Conservation (phyloP, 2,888 invertebrate genomes). For the Drosophila fungiperda region DNA sequence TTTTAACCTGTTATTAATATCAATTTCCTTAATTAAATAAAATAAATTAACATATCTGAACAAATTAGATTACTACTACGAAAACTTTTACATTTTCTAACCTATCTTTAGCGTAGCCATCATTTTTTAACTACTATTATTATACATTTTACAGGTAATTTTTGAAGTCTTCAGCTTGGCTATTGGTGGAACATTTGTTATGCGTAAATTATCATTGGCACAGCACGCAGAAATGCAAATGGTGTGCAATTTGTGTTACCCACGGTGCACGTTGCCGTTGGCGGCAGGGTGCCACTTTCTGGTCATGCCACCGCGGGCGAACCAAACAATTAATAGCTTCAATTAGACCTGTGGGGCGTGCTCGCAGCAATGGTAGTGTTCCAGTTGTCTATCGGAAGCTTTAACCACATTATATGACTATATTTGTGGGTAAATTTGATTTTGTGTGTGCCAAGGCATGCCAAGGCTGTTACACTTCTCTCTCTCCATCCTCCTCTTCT, state of each 20-base stretch:
- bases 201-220: slow-evolving; percentile 64
- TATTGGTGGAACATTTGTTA: slow-evolving; percentile 36
- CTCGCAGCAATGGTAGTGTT: slow-evolving; percentile 41
- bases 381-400: slow-evolving; percentile 78
- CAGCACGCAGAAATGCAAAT: slow-evolving; percentile 49
- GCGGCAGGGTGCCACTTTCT: slow-evolving; percentile 42
- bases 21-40: not conserved
- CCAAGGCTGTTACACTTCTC: slow-evolving; percentile 23
- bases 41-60: not conserved
- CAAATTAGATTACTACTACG: not conserved
- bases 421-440: slow-evolving; percentile 77
- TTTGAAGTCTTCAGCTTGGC: not conserved
- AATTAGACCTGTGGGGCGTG: slow-evolving; percentile 77
- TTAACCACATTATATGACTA: slow-evolving; percentile 76
- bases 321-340: slow-evolving; percentile 77
- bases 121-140: not conserved
- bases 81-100: not conserved
- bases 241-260: slow-evolving; percentile 57
- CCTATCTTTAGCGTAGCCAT: not conserved
- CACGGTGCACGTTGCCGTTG: slow-evolving; percentile 34
- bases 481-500: not conserved
- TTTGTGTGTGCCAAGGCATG: slow-evolving; percentile 69
- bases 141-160: slow-evolving; percentile 5
- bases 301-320: slow-evolving; percentile 64
- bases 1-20: not conserved